phyloP scores from a whole-genome alignment of 2,888 invertebrate species.

The Luperina testacea region DNA sequence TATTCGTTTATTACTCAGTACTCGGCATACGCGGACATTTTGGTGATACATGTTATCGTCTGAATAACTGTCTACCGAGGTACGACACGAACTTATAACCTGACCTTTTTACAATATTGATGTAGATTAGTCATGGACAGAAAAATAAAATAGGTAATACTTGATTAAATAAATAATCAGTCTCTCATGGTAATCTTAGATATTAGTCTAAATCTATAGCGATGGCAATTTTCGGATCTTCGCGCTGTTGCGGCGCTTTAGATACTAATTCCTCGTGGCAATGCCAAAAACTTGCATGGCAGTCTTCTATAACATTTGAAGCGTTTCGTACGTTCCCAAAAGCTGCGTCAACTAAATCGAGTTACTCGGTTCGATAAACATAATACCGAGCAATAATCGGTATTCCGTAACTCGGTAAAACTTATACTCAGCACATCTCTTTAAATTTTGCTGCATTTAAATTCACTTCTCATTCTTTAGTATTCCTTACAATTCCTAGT shows the following conservation, averaged over 20 bases:
- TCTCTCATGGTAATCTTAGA: neutral
- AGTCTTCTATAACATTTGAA: neutral
- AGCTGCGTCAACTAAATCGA: neutral
- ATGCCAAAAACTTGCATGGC: neutral
- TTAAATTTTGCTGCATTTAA: slow-evolving; percentile 2
- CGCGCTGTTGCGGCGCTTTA: neutral
- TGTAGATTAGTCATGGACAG: no score
- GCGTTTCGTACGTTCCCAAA: neutral
- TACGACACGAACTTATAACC: no score
- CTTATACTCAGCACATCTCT: neutral
- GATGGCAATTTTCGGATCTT: neutral
- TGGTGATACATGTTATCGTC: no score
- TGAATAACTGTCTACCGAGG: no score
- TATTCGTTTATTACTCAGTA: no score
- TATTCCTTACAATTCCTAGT: slow-evolving; percentile 21
- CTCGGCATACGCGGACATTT: no score
- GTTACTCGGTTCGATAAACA: neutral
- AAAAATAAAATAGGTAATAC: no score
- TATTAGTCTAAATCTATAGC: neutral
- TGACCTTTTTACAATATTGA: no score
- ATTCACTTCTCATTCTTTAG: slow-evolving; percentile 17
- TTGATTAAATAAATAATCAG: no score
- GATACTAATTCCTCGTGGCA: neutral
- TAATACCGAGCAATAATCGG: neutral
- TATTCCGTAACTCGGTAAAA: no score